Percentiles rank a stretch among this genome's conserved stretches.
Evolutionary conservation across 2,797 vertebrate genomes (phyloP).

Genomic region (Oreonectes daqikongensis): DNA sequence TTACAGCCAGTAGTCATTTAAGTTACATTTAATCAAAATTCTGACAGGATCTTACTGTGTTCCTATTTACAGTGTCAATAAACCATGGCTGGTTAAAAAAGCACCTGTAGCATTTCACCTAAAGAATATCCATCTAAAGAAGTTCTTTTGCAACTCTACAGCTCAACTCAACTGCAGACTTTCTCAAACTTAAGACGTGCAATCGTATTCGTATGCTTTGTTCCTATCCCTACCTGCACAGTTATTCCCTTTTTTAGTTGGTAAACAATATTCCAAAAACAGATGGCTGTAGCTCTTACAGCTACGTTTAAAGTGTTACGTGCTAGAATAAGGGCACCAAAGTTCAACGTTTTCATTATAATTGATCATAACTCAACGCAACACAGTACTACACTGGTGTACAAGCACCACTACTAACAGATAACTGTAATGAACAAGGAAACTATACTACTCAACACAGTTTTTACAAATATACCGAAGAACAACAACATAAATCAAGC

Average conservation of each 20-base stretch:
- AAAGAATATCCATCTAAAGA: constrained; percentile 10
- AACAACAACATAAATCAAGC: constrained; percentile 71
- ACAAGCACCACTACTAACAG: constrained; percentile 18
- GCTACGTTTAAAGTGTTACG: constrained; percentile 76
- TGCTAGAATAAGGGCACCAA: constrained; percentile 60
- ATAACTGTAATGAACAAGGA: constrained; percentile 24
- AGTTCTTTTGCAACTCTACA: constrained; percentile 27
- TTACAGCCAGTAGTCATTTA: constrained; percentile 29
- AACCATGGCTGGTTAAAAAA: no score
- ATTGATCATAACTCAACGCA: constrained; percentile 16
- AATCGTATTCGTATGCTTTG: constrained; percentile 56
- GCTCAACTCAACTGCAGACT: constrained; percentile 56
- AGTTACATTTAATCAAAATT: constrained; percentile 17
- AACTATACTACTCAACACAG: constrained; percentile 50
- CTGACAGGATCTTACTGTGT: background rate
- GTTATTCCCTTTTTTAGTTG: background rate
- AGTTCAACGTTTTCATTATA: constrained; percentile 31
- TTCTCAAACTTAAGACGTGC: constrained; percentile 57
- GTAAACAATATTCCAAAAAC: constrained; percentile 14
- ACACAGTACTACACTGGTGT: constrained; percentile 13
- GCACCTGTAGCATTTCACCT: constrained; percentile 8
- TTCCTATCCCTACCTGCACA: constrained; percentile 36
- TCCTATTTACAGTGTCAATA: no score
- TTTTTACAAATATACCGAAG: constrained; percentile 60
- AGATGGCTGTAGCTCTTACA: constrained; percentile 63